Conservation (phyloP, 2,888 invertebrate genomes). For the Mesorhabditis sp. region DNA sequence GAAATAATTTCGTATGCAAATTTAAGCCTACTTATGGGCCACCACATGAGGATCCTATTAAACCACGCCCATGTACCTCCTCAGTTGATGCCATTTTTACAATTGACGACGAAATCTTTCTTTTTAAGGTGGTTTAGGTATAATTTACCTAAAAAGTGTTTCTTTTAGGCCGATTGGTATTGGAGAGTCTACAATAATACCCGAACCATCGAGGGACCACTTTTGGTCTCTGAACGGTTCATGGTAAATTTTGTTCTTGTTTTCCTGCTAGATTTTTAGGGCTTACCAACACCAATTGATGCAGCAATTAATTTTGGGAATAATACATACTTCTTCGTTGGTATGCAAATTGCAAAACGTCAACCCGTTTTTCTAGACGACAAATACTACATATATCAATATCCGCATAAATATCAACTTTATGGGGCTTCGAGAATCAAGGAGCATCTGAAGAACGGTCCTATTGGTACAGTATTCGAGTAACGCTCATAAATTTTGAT, state of each 20-base stretch:
- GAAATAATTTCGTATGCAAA: too few species aligned
- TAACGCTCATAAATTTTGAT: neutral
- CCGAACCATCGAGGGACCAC: neutral
- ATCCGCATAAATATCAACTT: neutral
- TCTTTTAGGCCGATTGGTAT: conserved; percentile 2
- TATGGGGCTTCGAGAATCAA: neutral
- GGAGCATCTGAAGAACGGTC: neutral
- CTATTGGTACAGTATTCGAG: neutral
- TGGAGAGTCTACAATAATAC: conserved; percentile 1
- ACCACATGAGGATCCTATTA: neutral
- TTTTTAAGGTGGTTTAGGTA: neutral
- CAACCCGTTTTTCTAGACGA: neutral
- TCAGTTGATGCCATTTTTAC: neutral
- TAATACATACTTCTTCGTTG: conserved; percentile 4
- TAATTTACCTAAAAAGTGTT: neutral
- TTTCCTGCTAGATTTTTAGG: neutral
- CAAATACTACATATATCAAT: conserved; percentile 3
- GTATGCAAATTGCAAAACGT: neutral
- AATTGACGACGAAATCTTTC: neutral
- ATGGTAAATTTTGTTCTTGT: neutral
- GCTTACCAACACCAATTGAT: neutral
- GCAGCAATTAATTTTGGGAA: neutral
- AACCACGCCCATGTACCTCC: neutral
- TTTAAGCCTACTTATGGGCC: too few species aligned
- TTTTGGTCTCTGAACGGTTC: neutral